Conservation (phyloP, 1,140 invertebrate genomes). For the Eupristina koningsbergeri region DNA sequence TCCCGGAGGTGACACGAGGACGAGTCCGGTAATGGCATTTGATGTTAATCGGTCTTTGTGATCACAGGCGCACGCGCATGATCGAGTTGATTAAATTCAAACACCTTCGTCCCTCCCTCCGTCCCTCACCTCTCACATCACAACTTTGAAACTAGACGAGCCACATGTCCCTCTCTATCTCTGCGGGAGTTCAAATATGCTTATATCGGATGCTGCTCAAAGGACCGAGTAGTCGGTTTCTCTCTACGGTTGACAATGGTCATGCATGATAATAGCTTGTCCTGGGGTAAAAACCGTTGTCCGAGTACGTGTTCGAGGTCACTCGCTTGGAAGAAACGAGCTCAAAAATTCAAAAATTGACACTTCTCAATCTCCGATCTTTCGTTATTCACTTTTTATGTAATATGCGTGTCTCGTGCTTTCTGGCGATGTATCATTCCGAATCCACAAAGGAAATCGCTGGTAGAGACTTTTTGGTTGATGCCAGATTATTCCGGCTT, state of each 20-base stretch:
- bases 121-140: background rate
- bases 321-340: slow-evolving; percentile 26
- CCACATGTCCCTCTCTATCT: slow-evolving; percentile 6
- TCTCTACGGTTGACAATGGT: slow-evolving; percentile 27
- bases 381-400: background rate
- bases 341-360: slow-evolving; percentile 42
- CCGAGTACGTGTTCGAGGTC: background rate
- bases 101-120: slow-evolving; percentile 15
- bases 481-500: background rate
- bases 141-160: background rate
- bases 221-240: background rate
- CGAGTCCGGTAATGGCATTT: slow-evolving; percentile 42
- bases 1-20: slow-evolving; percentile 9
- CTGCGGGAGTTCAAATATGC: slow-evolving; percentile 45
- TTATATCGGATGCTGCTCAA: slow-evolving; percentile 42
- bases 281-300: background rate
- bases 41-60: slow-evolving; percentile 48
- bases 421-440: background rate
- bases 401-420: background rate
- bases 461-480: background rate
- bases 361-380: background rate
- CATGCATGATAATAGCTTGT: slow-evolving; percentile 42
- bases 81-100: slow-evolving; percentile 46
- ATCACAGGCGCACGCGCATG: slow-evolving; percentile 33
- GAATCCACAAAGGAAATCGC: background rate